Evolutionary conservation across 2,888 invertebrate genomes (phyloP).

Genomic region (Parnassius apollo): DNA sequence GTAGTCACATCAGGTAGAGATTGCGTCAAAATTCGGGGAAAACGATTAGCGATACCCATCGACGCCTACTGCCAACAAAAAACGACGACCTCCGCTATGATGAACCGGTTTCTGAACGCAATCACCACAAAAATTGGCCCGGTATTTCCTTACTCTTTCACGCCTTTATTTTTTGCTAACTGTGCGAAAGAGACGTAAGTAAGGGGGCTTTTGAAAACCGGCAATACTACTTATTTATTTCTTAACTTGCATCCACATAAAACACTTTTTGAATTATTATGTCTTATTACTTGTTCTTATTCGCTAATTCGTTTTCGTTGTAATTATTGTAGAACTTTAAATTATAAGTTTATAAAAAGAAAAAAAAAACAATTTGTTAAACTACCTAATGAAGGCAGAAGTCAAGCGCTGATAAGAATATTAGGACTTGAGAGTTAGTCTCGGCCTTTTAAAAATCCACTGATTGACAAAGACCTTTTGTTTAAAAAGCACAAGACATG

Average conservation of each 20-base stretch:
- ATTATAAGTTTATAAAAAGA: too few relatives aligned
- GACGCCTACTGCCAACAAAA: slow-evolving; percentile 65
- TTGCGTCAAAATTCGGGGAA: slow-evolving; percentile 57
- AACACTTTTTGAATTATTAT: slow-evolving; percentile 60
- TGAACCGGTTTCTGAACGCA: slow-evolving; percentile 71
- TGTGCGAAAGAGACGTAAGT: slow-evolving; percentile 39
- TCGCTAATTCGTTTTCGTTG: slow-evolving; percentile 22
- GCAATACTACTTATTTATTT: slow-evolving; percentile 70
- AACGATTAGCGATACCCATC: slow-evolving; percentile 60
- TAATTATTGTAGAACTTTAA: neutral
- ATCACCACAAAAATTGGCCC: slow-evolving; percentile 31
- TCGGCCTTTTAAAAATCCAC: too few relatives aligned
- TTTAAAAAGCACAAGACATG: too few relatives aligned
- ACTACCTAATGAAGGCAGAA: too few relatives aligned
- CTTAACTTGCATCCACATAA: slow-evolving; percentile 74
- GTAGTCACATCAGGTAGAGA: slow-evolving; percentile 28
- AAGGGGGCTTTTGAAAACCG: slow-evolving; percentile 47
- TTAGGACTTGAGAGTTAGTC: too few relatives aligned
- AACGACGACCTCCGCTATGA: slow-evolving; percentile 58
- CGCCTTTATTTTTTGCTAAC: slow-evolving; percentile 20
- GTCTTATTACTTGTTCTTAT: slow-evolving; percentile 51
- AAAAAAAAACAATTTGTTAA: too few relatives aligned
- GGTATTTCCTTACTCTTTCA: slow-evolving; percentile 44
- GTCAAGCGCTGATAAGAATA: too few relatives aligned
- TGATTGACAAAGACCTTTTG: too few relatives aligned